A percentile compares a stretch with the other conserved stretches of the same genome.
Conservation (phyloP, 2,113 vertebrate genomes). For the Mobula hypostoma region DNA sequence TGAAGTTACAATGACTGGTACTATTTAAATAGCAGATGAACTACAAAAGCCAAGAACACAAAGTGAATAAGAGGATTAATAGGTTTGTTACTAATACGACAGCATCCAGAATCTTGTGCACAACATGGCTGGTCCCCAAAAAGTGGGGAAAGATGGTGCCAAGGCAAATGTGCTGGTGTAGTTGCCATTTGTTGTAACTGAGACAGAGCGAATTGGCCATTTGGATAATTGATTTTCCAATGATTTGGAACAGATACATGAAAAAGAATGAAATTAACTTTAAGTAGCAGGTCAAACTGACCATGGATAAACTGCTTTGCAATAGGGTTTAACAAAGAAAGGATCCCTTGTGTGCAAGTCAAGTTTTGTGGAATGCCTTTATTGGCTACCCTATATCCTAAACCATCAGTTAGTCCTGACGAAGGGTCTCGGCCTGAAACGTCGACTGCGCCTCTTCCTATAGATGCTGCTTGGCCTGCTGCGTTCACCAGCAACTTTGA, state of each 20-base stretch:
- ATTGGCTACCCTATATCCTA: background rate
- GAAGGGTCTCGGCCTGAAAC: too few relatives aligned
- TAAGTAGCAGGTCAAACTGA: background rate
- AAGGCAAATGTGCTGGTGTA: too few relatives aligned
- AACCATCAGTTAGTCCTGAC: too few relatives aligned
- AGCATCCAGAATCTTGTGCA: background rate
- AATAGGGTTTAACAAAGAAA: background rate
- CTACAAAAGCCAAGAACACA: background rate
- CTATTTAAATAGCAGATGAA: background rate
- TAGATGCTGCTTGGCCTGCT: too few relatives aligned
- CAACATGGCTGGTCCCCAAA: background rate
- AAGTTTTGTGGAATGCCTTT: background rate
- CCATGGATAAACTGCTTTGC: background rate
- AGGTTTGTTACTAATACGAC: background rate
- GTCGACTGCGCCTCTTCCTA: too few relatives aligned
- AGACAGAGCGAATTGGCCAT: background rate
- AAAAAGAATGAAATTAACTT: background rate
- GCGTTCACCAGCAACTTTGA: too few relatives aligned
- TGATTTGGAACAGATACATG: background rate
- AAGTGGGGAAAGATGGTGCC: background rate
- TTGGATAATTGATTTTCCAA: constrained; percentile 18
- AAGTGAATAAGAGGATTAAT: background rate
- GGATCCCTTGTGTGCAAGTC: background rate
- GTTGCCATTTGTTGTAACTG: background rate
- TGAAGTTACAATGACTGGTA: background rate